A percentile compares a stretch with the other conserved stretches of the same genome.
Evolutionary conservation across 2,797 vertebrate genomes (phyloP).

Genomic region (Amblyopsis hoosieri): DNA sequence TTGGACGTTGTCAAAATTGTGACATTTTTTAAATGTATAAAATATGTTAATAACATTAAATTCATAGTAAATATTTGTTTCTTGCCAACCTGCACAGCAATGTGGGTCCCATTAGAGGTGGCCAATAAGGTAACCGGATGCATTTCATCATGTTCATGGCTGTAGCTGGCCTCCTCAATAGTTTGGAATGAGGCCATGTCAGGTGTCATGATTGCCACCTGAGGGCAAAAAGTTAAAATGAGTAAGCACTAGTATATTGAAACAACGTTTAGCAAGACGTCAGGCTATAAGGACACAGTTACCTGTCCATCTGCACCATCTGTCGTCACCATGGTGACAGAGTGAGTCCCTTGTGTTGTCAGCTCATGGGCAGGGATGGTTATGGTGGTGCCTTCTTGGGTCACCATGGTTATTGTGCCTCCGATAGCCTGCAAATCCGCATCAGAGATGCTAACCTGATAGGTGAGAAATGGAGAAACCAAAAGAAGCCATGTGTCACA

Average conservation of each 20-base stretch:
- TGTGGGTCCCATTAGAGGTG: conserved; percentile 98
- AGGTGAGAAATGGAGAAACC: conserved; percentile 19
- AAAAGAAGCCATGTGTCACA: background rate
- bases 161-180: conserved; percentile 85
- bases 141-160: conserved; percentile 87
- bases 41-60: too few relatives aligned
- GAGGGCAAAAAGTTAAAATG: conserved; percentile 41
- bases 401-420: conserved; percentile 97
- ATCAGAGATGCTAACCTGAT: conserved; percentile 94
- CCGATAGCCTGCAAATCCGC: conserved; percentile 94
- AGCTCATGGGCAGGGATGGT: conserved; percentile 95
- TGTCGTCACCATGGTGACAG: conserved; percentile 94
- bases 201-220: conserved; percentile 99
- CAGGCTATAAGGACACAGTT: conserved; percentile 13
- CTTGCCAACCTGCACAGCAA: conserved; percentile 92
- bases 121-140: conserved; percentile 95
- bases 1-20: too few relatives aligned
- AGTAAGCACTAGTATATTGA: too few relatives aligned
- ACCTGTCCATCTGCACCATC: conserved; percentile 95
- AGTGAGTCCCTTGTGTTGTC: conserved; percentile 86
- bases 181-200: conserved; percentile 93
- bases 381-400: conserved; percentile 97
- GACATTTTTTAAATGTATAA: too few relatives aligned
- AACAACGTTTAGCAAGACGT: too few relatives aligned
- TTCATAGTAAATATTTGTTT: background rate